phyloP scores from a whole-genome alignment of 2,888 invertebrate species.

The Willowsia nigromaculata region DNA sequence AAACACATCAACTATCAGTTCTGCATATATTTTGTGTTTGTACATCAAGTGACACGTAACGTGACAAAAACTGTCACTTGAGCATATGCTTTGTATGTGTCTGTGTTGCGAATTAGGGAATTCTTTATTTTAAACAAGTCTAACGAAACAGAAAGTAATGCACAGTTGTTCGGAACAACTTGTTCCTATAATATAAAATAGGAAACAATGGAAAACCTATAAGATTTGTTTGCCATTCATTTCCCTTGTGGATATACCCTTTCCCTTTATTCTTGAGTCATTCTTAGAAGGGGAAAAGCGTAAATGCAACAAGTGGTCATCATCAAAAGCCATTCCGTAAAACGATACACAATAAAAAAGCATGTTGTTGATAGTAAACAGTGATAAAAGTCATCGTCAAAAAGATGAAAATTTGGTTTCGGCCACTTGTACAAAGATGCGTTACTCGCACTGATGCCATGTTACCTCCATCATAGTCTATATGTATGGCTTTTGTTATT shows the following conservation, averaged over 20 bases:
- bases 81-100: not conserved
- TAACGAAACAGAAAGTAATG: constrained; percentile 25
- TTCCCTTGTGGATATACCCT: no score
- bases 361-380: constrained; percentile 39
- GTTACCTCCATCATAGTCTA: not conserved
- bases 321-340: not conserved
- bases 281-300: constrained; percentile 18
- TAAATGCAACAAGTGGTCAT: constrained; percentile 35
- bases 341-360: constrained; percentile 18
- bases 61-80: constrained; percentile 38
- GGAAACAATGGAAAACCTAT: constrained; percentile 50
- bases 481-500: not conserved
- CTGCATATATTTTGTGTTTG: not conserved
- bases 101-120: not conserved
- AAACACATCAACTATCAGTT: not conserved
- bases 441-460: not conserved
- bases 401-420: constrained; percentile 7
- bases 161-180: not conserved
- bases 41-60: constrained; percentile 11
- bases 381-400: constrained; percentile 45
- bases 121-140: not conserved
- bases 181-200: not conserved
- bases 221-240: not conserved
- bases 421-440: not conserved
- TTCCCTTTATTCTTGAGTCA: not conserved